Percentiles rank a stretch among this genome's conserved stretches.
phyloP scores from a whole-genome alignment of 2,797 vertebrate species.

The Simalia tracyae region DNA sequence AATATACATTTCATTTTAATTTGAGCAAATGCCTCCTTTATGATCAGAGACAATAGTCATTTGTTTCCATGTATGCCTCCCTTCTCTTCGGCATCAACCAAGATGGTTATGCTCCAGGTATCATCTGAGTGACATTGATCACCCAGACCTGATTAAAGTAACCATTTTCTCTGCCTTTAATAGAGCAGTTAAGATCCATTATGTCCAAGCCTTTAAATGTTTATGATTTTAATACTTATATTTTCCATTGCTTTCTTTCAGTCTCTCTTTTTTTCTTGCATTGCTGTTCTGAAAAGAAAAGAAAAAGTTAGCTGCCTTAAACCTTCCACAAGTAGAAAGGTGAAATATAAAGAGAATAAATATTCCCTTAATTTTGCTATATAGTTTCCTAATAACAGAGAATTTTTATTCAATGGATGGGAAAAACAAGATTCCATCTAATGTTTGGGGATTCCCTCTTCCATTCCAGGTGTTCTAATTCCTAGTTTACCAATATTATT shows the following conservation, averaged over 20 bases:
- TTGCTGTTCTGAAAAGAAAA: background rate
- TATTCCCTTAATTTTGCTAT: background rate
- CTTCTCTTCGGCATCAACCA: background rate
- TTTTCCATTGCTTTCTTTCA: background rate
- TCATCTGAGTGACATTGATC: background rate
- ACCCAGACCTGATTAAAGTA: background rate
- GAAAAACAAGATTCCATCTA: background rate
- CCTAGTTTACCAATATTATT: background rate
- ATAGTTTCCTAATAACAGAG: background rate
- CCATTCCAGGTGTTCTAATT: background rate
- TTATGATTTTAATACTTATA: background rate
- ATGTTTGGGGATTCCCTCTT: background rate
- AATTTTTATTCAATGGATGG: background rate
- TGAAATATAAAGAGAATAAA: background rate
- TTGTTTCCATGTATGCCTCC: constrained; percentile 63
- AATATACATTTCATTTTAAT: constrained; percentile 61
- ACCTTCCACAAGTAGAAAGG: background rate
- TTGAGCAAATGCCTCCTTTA: constrained; percentile 62
- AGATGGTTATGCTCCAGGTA: background rate
- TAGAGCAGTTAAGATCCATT: background rate
- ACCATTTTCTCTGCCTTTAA: background rate
- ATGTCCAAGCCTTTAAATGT: background rate
- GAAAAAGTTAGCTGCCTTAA: background rate
- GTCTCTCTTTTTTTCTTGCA: background rate
- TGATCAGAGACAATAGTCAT: constrained; percentile 60